Evolutionary conservation across 2,888 invertebrate species (phyloP).

Genomic region (Ischnus inquisitorius): DNA sequence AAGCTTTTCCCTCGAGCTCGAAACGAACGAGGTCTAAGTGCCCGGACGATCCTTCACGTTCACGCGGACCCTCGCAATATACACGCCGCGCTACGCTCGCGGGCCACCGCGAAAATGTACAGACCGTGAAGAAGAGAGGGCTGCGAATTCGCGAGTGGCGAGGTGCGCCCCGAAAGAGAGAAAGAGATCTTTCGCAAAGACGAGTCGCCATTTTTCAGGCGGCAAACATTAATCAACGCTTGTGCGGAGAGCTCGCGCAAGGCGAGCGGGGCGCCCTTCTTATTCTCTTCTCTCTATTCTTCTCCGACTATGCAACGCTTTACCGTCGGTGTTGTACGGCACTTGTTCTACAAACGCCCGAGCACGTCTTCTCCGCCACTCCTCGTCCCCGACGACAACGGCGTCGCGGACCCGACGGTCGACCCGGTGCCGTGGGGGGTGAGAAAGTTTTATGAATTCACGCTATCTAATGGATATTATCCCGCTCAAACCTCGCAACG

Average conservation of each 20-base stretch:
- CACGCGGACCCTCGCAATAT: constrained; percentile 34
- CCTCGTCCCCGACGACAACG: constrained; percentile 11
- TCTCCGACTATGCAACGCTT: constrained; percentile 12
- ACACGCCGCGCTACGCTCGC: constrained; percentile 29
- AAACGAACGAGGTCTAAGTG: constrained; percentile 36
- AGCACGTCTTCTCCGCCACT: constrained; percentile 58
- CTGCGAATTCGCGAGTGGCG: background rate
- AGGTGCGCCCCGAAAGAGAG: constrained; percentile 53
- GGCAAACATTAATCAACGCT: constrained; percentile 80
- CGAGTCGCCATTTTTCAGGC: constrained; percentile 78
- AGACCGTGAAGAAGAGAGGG: constrained; percentile 11
- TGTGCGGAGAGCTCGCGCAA: constrained; percentile 47
- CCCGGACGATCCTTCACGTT: constrained; percentile 49
- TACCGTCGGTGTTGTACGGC: constrained; percentile 22
- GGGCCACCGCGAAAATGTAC: constrained; percentile 39
- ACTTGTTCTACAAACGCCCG: constrained; percentile 46
- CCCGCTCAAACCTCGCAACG: constrained; percentile 51
- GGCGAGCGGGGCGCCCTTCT: constrained; percentile 39
- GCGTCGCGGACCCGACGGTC: constrained; percentile 33
- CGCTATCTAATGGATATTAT: constrained; percentile 66
- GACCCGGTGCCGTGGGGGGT: background rate
- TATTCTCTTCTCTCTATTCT: constrained; percentile 42
- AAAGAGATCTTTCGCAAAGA: constrained; percentile 64
- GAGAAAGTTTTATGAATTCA: constrained; percentile 65
- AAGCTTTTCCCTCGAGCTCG: constrained; percentile 34